Percentiles rank a stretch among this genome's conserved stretches.
Evolutionary conservation across 2,797 vertebrate genomes (phyloP).

Genomic region (Oryzias dopingdopingensis): DNA sequence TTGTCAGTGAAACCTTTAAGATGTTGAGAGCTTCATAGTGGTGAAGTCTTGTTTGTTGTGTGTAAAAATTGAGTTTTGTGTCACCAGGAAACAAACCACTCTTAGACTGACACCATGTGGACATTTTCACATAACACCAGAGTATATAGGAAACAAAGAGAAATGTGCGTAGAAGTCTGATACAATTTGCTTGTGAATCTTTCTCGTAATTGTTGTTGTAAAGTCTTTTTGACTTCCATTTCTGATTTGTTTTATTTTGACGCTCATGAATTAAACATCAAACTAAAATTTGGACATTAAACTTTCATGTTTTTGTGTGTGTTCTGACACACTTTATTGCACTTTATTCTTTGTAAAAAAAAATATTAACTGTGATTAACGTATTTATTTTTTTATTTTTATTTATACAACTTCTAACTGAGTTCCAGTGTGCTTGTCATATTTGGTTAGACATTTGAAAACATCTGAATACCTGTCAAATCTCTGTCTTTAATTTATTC

Average conservation of each 20-base stretch:
- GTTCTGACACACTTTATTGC: slow-evolving; percentile 53
- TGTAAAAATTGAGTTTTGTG: slow-evolving; percentile 18
- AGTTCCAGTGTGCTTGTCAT: slow-evolving; percentile 25
- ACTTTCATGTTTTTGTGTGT: slow-evolving; percentile 41
- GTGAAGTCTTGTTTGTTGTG: slow-evolving; percentile 35
- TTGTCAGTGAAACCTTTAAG: slow-evolving; percentile 36
- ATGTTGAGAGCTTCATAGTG: slow-evolving; percentile 30
- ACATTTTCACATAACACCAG: slow-evolving; percentile 9
- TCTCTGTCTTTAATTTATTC: slow-evolving; percentile 27
- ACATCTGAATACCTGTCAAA: slow-evolving; percentile 32
- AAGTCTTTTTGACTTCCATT: slow-evolving; percentile 13
- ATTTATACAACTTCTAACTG: slow-evolving; percentile 54
- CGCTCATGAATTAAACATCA: slow-evolving; percentile 19
- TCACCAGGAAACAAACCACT: slow-evolving; percentile 18
- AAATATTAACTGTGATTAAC: slow-evolving; percentile 18
- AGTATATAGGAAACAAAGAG: slow-evolving; percentile 5
- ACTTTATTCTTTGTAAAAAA: slow-evolving; percentile 69
- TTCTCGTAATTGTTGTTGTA: slow-evolving; percentile 10
- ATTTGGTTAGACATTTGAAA: slow-evolving; percentile 10
- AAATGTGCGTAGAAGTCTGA: slow-evolving; percentile 7
- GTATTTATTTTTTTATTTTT: slow-evolving; percentile 45
- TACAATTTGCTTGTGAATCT: slow-evolving; percentile 21
- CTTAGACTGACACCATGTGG: slow-evolving; percentile 58
- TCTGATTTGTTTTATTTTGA: slow-evolving; percentile 12
- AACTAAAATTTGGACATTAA: slow-evolving; percentile 28